Conservation (phyloP, 37 sponge, comb jelly and placozoan genomes). For the Chondrosia reniformis region DNA sequence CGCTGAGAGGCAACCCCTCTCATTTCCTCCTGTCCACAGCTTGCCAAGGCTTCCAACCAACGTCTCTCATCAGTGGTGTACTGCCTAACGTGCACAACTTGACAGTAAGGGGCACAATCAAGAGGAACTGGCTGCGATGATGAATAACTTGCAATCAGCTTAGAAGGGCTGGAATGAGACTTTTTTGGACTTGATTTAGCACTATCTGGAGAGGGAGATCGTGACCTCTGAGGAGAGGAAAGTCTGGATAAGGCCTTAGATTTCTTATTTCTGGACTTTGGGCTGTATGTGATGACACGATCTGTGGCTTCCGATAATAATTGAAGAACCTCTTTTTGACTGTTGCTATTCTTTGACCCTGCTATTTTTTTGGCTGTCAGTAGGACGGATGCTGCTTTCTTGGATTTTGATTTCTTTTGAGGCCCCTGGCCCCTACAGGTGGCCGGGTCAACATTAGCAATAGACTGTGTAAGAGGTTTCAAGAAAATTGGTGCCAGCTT, state of each 20-base stretch:
- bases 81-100: not conserved
- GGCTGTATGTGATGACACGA: constrained; percentile 18
- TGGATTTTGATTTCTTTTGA: not conserved
- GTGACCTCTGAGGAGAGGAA: not conserved
- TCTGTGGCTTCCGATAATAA: not conserved
- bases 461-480: not conserved
- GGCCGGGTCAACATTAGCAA: not conserved
- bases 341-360: not conserved
- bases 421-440: not conserved
- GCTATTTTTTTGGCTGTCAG: not conserved
- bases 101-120: constrained; percentile 16
- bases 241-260: not conserved
- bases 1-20: no score
- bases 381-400: not conserved
- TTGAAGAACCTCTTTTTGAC: not conserved
- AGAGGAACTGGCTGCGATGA: not conserved
- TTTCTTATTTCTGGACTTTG: constrained; percentile 5
- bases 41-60: not conserved
- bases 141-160: not conserved
- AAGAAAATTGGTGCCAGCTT: not conserved
- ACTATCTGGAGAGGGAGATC: constrained; percentile 1
- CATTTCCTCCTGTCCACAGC: no score
- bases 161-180: not conserved
- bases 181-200: constrained; percentile 1
- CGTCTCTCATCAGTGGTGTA: not conserved